Base-by-base conservation (phyloP, 2,113 vertebrate genomes). In the Girardinichthys multiradiatus region DNA sequence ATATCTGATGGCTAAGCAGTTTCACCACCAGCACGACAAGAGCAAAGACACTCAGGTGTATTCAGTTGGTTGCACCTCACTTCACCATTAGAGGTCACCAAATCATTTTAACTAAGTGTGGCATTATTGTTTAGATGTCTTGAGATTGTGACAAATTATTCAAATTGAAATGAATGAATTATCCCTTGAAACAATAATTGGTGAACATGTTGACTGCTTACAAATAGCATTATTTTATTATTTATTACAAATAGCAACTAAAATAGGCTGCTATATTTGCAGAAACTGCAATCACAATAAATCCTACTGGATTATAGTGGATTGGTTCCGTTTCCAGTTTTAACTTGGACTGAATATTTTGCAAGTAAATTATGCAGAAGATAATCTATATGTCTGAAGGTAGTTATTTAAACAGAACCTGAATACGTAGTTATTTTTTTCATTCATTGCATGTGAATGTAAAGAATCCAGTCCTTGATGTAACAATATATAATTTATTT, bases 401-500 rank as follows among this genome's bases (percentile, higher is more conserved):
- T 39, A 10, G 48, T 54, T 54, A 8, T 54, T 54, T 54, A 21
- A 24, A 51, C 21, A 54, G 8, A 17, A 7, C 42, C 42, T 17
- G 4, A 7, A 45, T 17, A 45, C 42, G 3, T n/a, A 6, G 2
- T 9, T 15, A 8, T 9, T 19, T 35, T 29, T n/a, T 11, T 62
- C 4, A 33, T 35, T 10, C 13, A 1, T 27, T 15, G 5, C 39
- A 17, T 48, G 7, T 69, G 37, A 62, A 85, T 89, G 58, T 78
- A 87, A 92, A 88, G 77, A 64, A 84, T 83, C 83, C 83, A 86
- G 89, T 87, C 90, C 63, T 83, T 87, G 29, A 91, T 91, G 93
- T 94, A 95, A 95, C 94, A 95, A 95, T 95, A 95, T 95, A 95
- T 95, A 95, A 95, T 95, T 95, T 95, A 95, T 95, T 95, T 95